Percentiles rank a stretch among this genome's conserved stretches.
These are phyloP conservation scores for Trogon melanurus DNA, from an alignment of 2,113 vertebrate species.

Conservation along the genomic window DNA sequence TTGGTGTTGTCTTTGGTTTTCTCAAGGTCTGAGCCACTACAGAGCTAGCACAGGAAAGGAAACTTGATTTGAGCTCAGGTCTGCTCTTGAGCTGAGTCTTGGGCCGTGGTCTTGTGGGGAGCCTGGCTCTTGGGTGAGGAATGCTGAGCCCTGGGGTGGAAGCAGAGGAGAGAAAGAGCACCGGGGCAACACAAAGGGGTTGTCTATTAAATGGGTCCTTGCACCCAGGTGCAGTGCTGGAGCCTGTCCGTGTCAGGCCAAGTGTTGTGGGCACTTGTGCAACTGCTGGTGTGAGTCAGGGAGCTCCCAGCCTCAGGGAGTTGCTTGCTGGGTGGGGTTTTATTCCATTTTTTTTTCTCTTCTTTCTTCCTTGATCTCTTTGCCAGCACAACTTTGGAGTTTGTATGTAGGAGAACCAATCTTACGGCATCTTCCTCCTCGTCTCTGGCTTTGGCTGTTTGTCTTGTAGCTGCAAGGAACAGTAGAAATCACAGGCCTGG, in stretches of 20 bases:
- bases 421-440: not conserved
- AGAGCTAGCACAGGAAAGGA: not conserved
- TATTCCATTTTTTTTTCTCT: not conserved
- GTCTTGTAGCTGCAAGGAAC: not conserved
- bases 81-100: not conserved
- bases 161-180: not conserved
- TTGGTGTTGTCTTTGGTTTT: not conserved
- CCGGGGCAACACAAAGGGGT: not conserved
- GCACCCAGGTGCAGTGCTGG: too few species aligned
- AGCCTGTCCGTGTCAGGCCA: not conserved
- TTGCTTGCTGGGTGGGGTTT: not conserved
- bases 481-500: not conserved
- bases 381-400: not conserved
- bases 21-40: not conserved
- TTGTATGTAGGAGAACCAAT: not conserved
- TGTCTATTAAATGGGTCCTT: too few species aligned
- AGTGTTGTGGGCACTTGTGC: not conserved
- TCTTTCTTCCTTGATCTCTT: constrained; percentile 14
- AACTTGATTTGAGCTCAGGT: not conserved
- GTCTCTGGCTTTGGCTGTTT: not conserved
- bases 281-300: not conserved
- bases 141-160: not conserved
- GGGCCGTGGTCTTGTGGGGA: not conserved
- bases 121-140: not conserved
- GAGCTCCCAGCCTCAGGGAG: not conserved